These are phyloP conservation scores for Empis stercorea DNA, from an alignment of 2,888 invertebrate genomes.

Conservation along the genomic window DNA sequence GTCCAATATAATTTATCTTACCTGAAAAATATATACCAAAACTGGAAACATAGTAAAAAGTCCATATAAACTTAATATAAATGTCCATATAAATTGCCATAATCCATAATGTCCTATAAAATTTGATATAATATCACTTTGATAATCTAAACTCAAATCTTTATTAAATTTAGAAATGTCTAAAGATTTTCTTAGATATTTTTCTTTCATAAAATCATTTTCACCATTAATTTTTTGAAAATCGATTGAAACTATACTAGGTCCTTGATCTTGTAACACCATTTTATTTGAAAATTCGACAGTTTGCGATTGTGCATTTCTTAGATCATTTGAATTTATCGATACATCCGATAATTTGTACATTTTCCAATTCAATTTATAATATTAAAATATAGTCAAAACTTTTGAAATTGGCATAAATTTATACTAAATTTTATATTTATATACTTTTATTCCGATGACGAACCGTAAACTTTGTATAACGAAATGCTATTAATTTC, in stretches of 20 bases:
- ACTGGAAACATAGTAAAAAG: constrained; percentile 51
- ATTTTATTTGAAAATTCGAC: no score
- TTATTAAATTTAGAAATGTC: not conserved
- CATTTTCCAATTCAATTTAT: no score
- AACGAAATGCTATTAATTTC: no score
- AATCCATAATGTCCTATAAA: constrained; percentile 43
- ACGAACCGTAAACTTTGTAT: no score
- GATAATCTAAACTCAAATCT: not conserved
- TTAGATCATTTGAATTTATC: no score
- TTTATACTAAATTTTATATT: no score
- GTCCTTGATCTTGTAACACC: not conserved
- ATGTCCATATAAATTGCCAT: constrained; percentile 46
- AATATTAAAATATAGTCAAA: no score
- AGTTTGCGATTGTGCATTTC: no score
- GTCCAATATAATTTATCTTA: no score
- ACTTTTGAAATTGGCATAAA: no score
- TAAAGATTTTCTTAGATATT: not conserved
- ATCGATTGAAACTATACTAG: not conserved
- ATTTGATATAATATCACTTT: not conserved
- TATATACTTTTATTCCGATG: no score
- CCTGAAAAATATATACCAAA: constrained; percentile 44
- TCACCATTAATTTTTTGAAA: not conserved
- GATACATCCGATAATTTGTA: no score
- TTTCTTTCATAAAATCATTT: not conserved
- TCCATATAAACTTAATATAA: constrained; percentile 45